Conservation (phyloP, 2,797 vertebrate genomes). For the Fundulus diaphanus region DNA sequence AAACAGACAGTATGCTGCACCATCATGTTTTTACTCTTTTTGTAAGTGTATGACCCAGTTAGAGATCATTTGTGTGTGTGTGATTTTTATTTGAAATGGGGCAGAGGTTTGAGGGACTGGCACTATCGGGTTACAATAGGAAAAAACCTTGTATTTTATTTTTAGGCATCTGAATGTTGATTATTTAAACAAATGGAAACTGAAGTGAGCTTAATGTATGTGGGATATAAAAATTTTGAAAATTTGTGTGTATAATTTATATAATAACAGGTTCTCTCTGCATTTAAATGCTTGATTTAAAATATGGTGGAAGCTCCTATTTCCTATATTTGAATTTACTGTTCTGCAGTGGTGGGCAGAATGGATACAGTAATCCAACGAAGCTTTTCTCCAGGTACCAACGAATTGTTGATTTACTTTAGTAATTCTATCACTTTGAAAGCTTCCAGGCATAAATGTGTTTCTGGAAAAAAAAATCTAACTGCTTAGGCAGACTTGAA, state of each 20-base stretch:
- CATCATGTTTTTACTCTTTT: conserved; percentile 6
- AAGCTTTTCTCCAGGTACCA: conserved; percentile 31
- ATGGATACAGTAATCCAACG: conserved; percentile 25
- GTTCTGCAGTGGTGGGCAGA: conserved; percentile 14
- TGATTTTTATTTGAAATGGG: background rate
- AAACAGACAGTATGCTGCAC: conserved; percentile 15
- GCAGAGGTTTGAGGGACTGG: background rate
- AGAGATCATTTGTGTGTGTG: background rate
- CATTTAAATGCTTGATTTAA: background rate
- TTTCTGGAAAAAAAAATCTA: conserved; percentile 20
- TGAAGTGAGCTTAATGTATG: background rate
- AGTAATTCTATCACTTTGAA: conserved; percentile 29
- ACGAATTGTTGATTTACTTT: conserved; percentile 45
- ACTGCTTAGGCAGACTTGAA: conserved; percentile 5
- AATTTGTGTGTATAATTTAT: background rate
- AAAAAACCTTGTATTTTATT: background rate
- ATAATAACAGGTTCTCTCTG: conserved; percentile 1
- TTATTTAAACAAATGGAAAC: background rate
- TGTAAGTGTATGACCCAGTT: conserved; percentile 20
- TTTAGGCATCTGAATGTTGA: background rate
- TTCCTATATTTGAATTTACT: conserved; percentile 8
- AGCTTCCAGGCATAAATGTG: conserved; percentile 26
- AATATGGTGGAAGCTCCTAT: conserved; percentile 18
- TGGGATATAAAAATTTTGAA: background rate
- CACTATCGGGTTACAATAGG: background rate